Conservation (phyloP, 1,140 invertebrate species). For the Drosophila leontia region DNA sequence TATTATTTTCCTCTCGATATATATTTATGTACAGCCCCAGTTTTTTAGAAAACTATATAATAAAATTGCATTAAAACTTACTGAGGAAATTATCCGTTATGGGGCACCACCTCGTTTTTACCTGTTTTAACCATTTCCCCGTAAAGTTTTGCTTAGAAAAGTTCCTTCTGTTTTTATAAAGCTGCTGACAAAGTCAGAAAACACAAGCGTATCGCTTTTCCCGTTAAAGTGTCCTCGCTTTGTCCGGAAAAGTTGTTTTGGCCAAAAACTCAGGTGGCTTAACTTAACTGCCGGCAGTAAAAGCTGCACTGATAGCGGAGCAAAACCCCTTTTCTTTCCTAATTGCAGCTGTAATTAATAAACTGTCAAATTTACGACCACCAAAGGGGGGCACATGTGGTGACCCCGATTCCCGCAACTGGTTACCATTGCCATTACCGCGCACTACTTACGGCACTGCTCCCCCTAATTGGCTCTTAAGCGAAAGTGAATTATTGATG, state of each 20-base stretch:
- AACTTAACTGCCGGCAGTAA: slow-evolving; percentile 23
- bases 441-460: slow-evolving; percentile 7
- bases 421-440: slow-evolving; percentile 14
- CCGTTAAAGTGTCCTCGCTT: slow-evolving; percentile 3
- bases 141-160: slow-evolving; percentile 15
- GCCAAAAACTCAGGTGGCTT: slow-evolving; percentile 24
- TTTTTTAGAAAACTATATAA: not conserved
- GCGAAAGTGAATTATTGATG: slow-evolving; percentile 79
- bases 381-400: slow-evolving; percentile 53
- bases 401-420: slow-evolving; percentile 13
- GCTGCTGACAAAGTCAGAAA: slow-evolving; percentile 19
- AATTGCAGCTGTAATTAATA: slow-evolving; percentile 67
- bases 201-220: slow-evolving; percentile 44
- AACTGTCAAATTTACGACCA: slow-evolving; percentile 71
- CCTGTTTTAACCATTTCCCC: too few species aligned
- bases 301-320: slow-evolving; percentile 31
- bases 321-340: slow-evolving; percentile 4
- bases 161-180: not conserved
- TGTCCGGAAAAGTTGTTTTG: slow-evolving; percentile 12
- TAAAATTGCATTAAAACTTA: too few species aligned
- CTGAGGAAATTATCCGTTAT: not conserved
- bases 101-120: not conserved
- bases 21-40: too few species aligned
- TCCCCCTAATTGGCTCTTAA: slow-evolving; percentile 73
- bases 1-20: too few species aligned